Conservation (phyloP, 30 jellyfish, hydroid and myxozoan species). For the Nemopilema nomurai region DNA sequence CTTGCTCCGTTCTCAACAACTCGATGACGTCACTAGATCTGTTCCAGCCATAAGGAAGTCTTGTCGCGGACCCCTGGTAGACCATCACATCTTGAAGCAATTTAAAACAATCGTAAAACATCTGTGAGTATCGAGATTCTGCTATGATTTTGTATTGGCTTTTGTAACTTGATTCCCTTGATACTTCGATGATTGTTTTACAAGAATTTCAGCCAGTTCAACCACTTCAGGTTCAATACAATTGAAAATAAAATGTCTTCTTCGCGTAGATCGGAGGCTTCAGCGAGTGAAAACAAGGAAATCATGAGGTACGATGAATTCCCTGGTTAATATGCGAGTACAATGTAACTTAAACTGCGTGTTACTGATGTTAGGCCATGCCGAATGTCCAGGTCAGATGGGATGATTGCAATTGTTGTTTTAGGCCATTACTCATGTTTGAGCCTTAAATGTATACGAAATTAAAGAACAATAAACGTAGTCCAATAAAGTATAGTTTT, state of each 20-base stretch:
- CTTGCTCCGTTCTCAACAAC: not conserved
- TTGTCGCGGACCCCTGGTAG: not conserved
- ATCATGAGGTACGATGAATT: not conserved
- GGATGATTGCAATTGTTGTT: too few relatives aligned
- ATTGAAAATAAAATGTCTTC: not conserved
- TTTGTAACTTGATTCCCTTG: not conserved
- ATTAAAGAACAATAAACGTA: too few relatives aligned
- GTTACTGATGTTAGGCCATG: not conserved
- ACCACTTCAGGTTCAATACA: too few relatives aligned
- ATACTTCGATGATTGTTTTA: not conserved
- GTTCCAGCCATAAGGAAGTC: not conserved
- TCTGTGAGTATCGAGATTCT: not conserved
- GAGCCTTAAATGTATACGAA: too few relatives aligned
- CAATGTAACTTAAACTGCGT: not conserved
- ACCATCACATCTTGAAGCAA: not conserved
- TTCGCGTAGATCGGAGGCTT: not conserved
- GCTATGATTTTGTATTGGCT: not conserved
- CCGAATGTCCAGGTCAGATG: too few relatives aligned
- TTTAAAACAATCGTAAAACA: not conserved
- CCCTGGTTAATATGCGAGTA: not conserved
- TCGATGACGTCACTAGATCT: not conserved
- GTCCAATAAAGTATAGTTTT: too few relatives aligned
- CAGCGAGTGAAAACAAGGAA: not conserved
- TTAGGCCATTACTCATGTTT: too few relatives aligned
- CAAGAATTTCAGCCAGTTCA: too few relatives aligned